Evolutionary conservation across 2,888 invertebrate species (phyloP).

Genomic region (Crioceris asparagi): DNA sequence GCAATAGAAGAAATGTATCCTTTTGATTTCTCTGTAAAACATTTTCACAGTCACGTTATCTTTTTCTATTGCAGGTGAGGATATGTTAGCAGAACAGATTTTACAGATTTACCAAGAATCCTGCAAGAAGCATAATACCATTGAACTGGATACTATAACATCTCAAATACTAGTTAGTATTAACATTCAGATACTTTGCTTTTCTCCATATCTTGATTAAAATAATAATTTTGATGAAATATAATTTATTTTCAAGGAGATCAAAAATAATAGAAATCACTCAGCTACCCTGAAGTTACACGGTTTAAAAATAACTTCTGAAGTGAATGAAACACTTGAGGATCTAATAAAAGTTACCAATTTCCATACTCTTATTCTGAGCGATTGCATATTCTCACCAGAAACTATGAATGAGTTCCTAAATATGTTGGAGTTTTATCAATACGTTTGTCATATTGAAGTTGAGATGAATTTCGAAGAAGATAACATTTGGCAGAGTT

Average conservation of each 20-base stretch:
- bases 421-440: slow-evolving; percentile 33
- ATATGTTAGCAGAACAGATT: slow-evolving; percentile 23
- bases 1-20: no score
- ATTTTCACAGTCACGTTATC: no score
- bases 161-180: slow-evolving; percentile 24
- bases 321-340: slow-evolving; percentile 34
- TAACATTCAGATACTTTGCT: background rate
- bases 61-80: slow-evolving; percentile 20
- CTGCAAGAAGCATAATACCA: slow-evolving; percentile 28
- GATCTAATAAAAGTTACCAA: slow-evolving; percentile 32
- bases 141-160: slow-evolving; percentile 28
- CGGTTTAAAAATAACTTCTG: slow-evolving; percentile 28
- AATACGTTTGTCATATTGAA: slow-evolving; percentile 30
- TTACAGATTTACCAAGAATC: slow-evolving; percentile 26
- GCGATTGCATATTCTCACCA: slow-evolving; percentile 30
- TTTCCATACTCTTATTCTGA: slow-evolving; percentile 29
- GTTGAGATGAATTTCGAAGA: slow-evolving; percentile 30
- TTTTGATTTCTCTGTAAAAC: no score
- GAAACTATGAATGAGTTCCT: slow-evolving; percentile 32
- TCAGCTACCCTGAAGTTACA: slow-evolving; percentile 31
- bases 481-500: slow-evolving; percentile 30
- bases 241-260: slow-evolving; percentile 24
- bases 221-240: background rate
- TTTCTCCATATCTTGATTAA: background rate
- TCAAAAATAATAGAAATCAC: slow-evolving; percentile 31